Conservation (phyloP, 2,888 invertebrate species). For the Meloe dianella region DNA sequence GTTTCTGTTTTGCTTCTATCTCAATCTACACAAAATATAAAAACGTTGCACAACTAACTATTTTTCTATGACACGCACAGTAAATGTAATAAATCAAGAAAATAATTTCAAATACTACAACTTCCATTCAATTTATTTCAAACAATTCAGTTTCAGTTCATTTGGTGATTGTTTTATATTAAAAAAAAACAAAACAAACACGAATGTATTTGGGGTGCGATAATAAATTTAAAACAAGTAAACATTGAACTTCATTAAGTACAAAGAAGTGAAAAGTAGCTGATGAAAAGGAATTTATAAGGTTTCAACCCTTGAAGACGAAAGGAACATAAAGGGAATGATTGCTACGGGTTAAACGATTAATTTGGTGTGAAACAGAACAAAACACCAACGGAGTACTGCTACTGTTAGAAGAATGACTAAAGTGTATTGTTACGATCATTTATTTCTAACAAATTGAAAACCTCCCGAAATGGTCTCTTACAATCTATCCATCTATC, state of each 20-base stretch:
- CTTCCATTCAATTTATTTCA: background rate
- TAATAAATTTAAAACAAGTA: background rate
- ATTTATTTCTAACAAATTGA: conserved; percentile 30
- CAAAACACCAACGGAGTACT: conserved; percentile 32
- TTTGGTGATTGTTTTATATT: background rate
- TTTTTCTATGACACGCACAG: background rate
- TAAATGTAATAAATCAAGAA: background rate
- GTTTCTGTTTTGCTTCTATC: conserved; percentile 43
- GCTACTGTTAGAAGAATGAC: conserved; percentile 31
- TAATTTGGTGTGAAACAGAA: conserved; percentile 49
- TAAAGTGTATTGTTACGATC: conserved; percentile 20
- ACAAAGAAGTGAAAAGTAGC: background rate
- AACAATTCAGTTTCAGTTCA: conserved; percentile 15
- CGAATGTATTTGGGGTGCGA: conserved; percentile 13
- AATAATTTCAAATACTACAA: background rate
- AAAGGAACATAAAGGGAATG: conserved; percentile 43
- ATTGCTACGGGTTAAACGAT: conserved; percentile 41
- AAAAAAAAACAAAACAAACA: too few species aligned
- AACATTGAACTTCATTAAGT: background rate
- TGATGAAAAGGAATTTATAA: conserved; percentile 1
- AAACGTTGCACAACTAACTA: background rate
- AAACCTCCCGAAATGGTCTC: conserved; percentile 26
- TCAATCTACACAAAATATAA: too few species aligned
- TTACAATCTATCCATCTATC: background rate
- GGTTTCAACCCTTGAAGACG: conserved; percentile 20